phyloP scores from a whole-genome alignment of 2,797 vertebrate species.

The Fratercula arctica region DNA sequence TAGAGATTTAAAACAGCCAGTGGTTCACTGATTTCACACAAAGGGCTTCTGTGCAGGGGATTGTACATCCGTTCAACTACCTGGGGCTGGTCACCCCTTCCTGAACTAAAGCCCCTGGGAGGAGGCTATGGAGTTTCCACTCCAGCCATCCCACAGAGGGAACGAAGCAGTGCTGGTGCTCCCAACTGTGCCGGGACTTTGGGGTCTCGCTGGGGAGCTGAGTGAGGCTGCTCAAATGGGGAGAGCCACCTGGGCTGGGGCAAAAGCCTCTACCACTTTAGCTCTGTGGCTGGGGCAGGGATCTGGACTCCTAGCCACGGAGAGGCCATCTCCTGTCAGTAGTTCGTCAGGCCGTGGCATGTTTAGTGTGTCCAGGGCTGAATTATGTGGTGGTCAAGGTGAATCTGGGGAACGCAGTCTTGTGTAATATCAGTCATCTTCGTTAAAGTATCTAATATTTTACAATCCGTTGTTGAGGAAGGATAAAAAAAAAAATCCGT shows the following conservation, averaged over 20 bases:
- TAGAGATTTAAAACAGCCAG: conserved; percentile 55
- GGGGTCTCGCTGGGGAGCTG: not conserved
- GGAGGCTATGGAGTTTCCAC: not conserved
- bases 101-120: not conserved
- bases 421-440: not conserved
- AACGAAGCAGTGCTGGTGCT: fast-evolving
- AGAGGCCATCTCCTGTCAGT: not conserved
- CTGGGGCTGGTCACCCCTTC: not conserved
- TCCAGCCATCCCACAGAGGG: not conserved
- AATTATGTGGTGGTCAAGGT: not conserved
- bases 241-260: not conserved
- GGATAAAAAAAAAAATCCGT: not conserved
- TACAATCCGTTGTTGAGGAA: not conserved
- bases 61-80: not conserved
- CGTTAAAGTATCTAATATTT: not conserved
- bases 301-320: not conserved
- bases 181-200: not conserved
- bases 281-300: not conserved
- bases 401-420: not conserved
- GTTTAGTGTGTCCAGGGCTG: not conserved
- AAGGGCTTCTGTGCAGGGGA: conserved; percentile 52
- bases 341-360: not conserved
- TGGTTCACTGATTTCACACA: conserved; percentile 44
- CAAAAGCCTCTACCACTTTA: not conserved
- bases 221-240: not conserved